Base-by-base conservation (phyloP, 2,888 invertebrate species). In the Anorthoa munda region DNA sequence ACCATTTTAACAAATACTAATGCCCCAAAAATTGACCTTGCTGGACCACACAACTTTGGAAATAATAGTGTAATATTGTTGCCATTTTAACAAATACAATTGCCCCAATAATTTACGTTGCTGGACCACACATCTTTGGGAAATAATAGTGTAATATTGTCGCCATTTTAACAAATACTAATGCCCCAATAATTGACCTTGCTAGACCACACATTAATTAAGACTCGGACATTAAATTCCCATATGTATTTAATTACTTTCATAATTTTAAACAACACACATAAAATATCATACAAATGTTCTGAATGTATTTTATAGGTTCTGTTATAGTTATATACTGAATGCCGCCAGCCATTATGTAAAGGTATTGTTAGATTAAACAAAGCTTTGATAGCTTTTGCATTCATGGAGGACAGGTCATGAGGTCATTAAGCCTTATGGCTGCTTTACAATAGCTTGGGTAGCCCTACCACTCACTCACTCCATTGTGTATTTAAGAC, bases 361-460 rank as follows among this genome's bases (percentile, higher is more conserved):
- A 75, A 79, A 53, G 65, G 63, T 70, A 82, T 82, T 82, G 84
- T 84, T 78, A 59, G 7, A 66, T 71, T 68, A 69, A 76, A 84
- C 77, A 80, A 84, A 75, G 76, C 63, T 68, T 70, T 76, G 55
- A 72, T 66, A 65, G 79, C 66, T 69, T 66, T 59, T 58, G 60
- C 63, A 64, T 70, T 81, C 73, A 82, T 66, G 53, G 66, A 56
- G 74, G 72, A 79, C 74, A 85, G 79, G 78, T 66, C 70, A 77
- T 69, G 56, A 80, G 71, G 66, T 77, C 69, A 80, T 59, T 63
- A 59, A 58, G 70, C 65, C 66, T 71, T 50, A 23, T 23, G 48
- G 53, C 50, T 63, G n/a, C 50, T n/a, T 46, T 65, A 66, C 39
- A 72, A 26, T 79, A 55, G 50, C 48, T 55, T 39, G 21, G 56